phyloP scores from a whole-genome alignment of 1,140 invertebrate genomes.

The Penaeus vannamei region DNA sequence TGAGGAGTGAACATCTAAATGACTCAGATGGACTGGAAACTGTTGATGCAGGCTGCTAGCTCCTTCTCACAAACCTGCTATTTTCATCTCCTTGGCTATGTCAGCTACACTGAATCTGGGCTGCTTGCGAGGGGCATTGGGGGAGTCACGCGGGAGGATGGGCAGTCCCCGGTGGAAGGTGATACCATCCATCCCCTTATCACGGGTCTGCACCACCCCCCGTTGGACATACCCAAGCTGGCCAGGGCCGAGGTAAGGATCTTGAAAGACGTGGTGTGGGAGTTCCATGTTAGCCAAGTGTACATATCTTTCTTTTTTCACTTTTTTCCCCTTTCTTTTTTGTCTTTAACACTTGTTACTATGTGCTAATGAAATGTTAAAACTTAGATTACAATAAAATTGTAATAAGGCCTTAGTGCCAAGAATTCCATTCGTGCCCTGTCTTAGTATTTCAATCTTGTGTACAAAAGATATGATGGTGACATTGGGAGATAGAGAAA shows the following conservation, averaged over 20 bases:
- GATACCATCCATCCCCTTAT: constrained; percentile 49
- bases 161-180: constrained; percentile 46
- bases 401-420: too few relatives aligned
- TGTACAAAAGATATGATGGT: too few relatives aligned
- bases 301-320: too few relatives aligned
- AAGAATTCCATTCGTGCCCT: too few relatives aligned
- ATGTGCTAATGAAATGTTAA: too few relatives aligned
- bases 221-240: constrained; percentile 52
- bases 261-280: constrained; percentile 21
- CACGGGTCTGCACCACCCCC: constrained; percentile 35
- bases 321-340: too few relatives aligned
- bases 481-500: too few relatives aligned
- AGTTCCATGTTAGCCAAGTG: not conserved
- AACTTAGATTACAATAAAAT: too few relatives aligned
- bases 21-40: not conserved
- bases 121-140: constrained; percentile 40
- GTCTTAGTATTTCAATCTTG: too few relatives aligned
- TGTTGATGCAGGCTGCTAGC: not conserved
- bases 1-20: not conserved
- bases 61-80: constrained; percentile 45
- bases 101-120: constrained; percentile 58
- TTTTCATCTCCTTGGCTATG: constrained; percentile 30
- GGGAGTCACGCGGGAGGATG: constrained; percentile 53
- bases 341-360: too few relatives aligned
- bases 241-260: constrained; percentile 48